Conservation (phyloP, 1,140 invertebrate species). For the Bombus terrestris region DNA sequence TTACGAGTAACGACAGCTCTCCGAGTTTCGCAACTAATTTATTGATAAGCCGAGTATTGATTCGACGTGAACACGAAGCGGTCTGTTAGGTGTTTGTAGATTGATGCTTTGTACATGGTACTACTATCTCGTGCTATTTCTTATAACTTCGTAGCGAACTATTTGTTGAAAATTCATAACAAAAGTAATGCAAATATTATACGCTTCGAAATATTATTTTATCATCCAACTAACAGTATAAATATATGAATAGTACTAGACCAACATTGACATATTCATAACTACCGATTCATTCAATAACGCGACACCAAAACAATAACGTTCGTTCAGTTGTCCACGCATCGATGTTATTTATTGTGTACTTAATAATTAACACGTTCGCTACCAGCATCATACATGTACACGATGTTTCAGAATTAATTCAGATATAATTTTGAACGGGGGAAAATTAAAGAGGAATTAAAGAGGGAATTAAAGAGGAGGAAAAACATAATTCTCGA, state of each 20-base stretch:
- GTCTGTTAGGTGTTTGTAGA: background rate
- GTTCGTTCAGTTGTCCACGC: too few species aligned
- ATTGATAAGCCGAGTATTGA: constrained; percentile 11
- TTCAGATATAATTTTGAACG: background rate
- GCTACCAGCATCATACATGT: background rate
- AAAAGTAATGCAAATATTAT: background rate
- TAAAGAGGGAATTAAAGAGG: background rate
- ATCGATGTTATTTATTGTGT: too few species aligned
- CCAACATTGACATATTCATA: too few species aligned
- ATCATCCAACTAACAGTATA: background rate
- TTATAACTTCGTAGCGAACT: background rate
- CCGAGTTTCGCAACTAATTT: constrained; percentile 8
- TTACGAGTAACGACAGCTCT: background rate
- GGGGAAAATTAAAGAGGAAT: background rate
- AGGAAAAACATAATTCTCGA: background rate
- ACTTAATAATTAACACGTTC: too few species aligned
- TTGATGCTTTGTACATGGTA: background rate
- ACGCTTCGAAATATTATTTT: background rate
- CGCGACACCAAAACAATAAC: too few species aligned
- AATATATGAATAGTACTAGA: too few species aligned
- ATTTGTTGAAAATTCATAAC: background rate
- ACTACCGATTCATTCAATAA: accelerated
- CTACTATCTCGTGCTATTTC: background rate
- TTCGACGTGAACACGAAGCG: background rate
- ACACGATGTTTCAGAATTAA: background rate